Conservation (phyloP, 2,888 invertebrate species). For the Meloe dianella region DNA sequence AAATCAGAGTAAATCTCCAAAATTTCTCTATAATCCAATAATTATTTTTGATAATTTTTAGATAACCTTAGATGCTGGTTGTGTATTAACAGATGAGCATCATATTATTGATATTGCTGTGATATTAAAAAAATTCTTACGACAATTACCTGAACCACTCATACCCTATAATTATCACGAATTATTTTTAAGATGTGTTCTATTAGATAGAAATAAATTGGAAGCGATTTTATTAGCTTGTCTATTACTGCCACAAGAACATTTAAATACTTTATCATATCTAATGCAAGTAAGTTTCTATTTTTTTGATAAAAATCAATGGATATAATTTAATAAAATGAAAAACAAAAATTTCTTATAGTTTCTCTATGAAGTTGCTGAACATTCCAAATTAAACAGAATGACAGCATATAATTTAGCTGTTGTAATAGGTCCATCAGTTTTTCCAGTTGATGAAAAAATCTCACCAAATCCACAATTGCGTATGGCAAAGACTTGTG, state of each 20-base stretch:
- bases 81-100: constrained; percentile 71
- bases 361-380: constrained; percentile 74
- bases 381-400: constrained; percentile 73
- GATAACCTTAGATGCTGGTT: constrained; percentile 58
- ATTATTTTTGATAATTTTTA: constrained; percentile 16
- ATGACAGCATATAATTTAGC: constrained; percentile 87
- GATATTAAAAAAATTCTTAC: constrained; percentile 83
- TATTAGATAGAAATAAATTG: constrained; percentile 66
- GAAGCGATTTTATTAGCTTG: constrained; percentile 71
- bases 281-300: constrained; percentile 73
- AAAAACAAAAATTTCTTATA: constrained; percentile 56
- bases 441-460: constrained; percentile 78
- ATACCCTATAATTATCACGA: constrained; percentile 78
- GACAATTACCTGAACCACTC: constrained; percentile 84
- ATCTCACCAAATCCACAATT: constrained; percentile 63
- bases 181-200: constrained; percentile 72
- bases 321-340: neutral
- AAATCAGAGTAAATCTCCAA: constrained; percentile 74
- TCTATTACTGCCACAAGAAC: constrained; percentile 75
- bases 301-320: too few relatives aligned
- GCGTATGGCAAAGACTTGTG: constrained; percentile 71
- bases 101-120: constrained; percentile 86
- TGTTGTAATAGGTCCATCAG: constrained; percentile 83
- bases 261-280: constrained; percentile 80
- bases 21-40: too few relatives aligned